Conservation (phyloP, 2,797 vertebrate species). For the Setipinna tenuifilis region DNA sequence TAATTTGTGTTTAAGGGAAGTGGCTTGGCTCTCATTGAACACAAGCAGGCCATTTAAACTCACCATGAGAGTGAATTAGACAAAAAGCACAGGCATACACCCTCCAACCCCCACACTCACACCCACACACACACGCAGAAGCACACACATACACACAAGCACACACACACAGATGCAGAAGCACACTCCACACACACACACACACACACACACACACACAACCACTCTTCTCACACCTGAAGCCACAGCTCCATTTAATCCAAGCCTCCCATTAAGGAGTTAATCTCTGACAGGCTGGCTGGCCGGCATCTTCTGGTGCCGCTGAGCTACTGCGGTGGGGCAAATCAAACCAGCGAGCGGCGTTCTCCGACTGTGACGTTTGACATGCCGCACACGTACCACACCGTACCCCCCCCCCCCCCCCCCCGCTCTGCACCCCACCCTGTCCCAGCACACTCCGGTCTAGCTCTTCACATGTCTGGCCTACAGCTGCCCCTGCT, state of each 20-base stretch:
- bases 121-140: constrained; percentile 32
- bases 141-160: too few species aligned
- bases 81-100: neutral
- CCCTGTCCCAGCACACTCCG: too few species aligned
- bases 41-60: constrained; percentile 1
- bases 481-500: neutral
- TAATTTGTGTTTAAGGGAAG: constrained; percentile 40
- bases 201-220: constrained; percentile 32
- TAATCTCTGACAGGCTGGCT: neutral
- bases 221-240: constrained; percentile 17
- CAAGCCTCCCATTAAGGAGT: neutral
- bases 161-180: too few species aligned
- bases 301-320: neutral
- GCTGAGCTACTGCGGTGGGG: neutral
- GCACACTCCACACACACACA: too few species aligned
- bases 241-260: neutral
- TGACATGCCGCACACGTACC: neutral
- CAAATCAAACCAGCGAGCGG: neutral
- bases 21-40: constrained; percentile 32
- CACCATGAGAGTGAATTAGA: constrained; percentile 3
- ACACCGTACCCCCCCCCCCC: too few species aligned
- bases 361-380: neutral
- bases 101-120: neutral
- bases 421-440: too few species aligned
- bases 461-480: neutral